These are phyloP conservation scores for Gymnorhina tibicen DNA, from an alignment of 2,113 vertebrate species.

Conservation along the genomic window DNA sequence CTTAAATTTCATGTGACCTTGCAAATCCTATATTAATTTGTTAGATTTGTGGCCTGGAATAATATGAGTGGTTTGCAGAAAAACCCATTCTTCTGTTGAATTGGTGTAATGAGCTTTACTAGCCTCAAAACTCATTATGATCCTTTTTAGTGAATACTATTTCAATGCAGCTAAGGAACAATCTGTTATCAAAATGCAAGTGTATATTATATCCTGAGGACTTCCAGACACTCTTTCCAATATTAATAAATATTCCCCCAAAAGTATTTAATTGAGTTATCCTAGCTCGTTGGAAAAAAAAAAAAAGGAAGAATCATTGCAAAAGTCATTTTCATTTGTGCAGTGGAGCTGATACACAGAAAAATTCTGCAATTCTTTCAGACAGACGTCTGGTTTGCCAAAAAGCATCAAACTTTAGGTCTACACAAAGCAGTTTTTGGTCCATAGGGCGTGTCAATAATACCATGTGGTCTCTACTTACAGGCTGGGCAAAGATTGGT, in stretches of 20 bases:
- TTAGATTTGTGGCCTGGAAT: not conserved
- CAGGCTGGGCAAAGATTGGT: not conserved
- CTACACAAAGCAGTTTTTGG: not conserved
- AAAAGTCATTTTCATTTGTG: not conserved
- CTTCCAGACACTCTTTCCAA: not conserved
- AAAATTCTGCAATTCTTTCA: not conserved
- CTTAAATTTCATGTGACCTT: not conserved
- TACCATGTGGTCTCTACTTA: not conserved
- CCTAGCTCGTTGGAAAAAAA: not conserved
- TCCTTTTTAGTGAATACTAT: not conserved
- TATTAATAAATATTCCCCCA: not conserved
- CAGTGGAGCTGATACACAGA: not conserved
- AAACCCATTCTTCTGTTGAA: not conserved
- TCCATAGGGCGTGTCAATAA: not conserved
- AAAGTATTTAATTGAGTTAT: not conserved
- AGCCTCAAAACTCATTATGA: not conserved
- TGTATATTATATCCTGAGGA: not conserved
- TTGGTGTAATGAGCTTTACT: not conserved
- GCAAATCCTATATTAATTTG: not conserved
- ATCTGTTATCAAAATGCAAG: not conserved
- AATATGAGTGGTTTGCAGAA: not conserved
- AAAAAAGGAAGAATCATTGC: not conserved
- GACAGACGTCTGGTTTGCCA: not conserved
- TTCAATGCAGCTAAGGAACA: not conserved
- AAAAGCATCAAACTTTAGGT: not conserved